Percentiles rank a stretch among this genome's conserved stretches.
Evolutionary conservation across 2,888 invertebrate species (phyloP).

Genomic region (Ectemnius continuus): DNA sequence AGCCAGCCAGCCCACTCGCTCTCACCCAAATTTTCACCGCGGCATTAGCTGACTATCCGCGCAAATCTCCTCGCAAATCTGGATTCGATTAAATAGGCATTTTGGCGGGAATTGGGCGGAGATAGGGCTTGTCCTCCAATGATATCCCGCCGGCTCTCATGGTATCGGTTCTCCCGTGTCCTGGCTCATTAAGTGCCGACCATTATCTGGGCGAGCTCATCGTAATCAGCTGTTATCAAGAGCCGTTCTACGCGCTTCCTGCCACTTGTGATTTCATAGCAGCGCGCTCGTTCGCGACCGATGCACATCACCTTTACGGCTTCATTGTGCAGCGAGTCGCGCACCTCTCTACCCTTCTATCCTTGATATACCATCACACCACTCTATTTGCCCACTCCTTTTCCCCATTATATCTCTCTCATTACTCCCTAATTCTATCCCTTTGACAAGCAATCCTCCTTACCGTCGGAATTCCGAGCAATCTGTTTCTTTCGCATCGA

Average conservation of each 20-base stretch:
- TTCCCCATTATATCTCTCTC: not conserved
- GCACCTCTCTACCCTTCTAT: not conserved
- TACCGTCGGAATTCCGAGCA: no score
- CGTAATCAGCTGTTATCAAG: slow-evolving; percentile 61
- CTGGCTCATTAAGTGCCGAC: slow-evolving; percentile 29
- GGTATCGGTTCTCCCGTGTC: slow-evolving; percentile 4
- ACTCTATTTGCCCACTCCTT: not conserved
- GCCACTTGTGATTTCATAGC: slow-evolving; percentile 41
- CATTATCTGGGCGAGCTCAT: slow-evolving; percentile 46
- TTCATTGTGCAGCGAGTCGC: slow-evolving; percentile 30
- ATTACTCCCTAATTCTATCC: no score
- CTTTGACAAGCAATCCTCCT: no score
- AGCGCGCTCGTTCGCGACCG: slow-evolving; percentile 38
- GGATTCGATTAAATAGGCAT: slow-evolving; percentile 16
- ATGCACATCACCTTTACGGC: slow-evolving; percentile 42
- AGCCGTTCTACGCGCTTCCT: slow-evolving; percentile 41
- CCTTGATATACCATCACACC: not conserved
- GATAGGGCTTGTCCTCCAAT: not conserved
- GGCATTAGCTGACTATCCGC: no score
- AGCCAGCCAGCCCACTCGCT: not conserved
- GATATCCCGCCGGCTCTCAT: not conserved
- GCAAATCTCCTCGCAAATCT: no score
- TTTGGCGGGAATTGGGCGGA: slow-evolving; percentile 42
- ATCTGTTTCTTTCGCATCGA: no score
- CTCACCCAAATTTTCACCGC: not conserved